These are phyloP conservation scores for Magallana ariakensis DNA, from an alignment of 1,140 invertebrate genomes.

Conservation along the genomic window DNA sequence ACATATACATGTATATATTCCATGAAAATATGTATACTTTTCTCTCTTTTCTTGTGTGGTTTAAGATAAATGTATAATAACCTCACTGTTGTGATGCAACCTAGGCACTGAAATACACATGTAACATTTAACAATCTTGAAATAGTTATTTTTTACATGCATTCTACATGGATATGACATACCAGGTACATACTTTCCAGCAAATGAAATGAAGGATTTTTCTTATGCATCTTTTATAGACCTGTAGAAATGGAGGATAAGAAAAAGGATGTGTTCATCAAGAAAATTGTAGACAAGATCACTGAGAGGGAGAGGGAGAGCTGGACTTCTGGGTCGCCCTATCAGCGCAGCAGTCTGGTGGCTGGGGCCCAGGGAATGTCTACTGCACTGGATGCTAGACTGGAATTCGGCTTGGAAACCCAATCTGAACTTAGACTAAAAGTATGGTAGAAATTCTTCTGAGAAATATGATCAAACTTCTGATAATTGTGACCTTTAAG, in stretches of 20 bases:
- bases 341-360: constrained; percentile 32
- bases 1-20: no score
- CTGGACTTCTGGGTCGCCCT: background rate
- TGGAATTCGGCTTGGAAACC: constrained; percentile 88
- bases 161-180: no score
- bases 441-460: constrained; percentile 78
- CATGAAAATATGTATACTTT: no score
- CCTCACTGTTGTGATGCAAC: background rate
- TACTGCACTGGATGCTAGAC: constrained; percentile 87
- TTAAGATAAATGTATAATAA: background rate
- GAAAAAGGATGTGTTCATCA: constrained; percentile 51
- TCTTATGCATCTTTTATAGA: background rate
- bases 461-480: no score
- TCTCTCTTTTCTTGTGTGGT: background rate
- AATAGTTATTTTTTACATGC: no score
- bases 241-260: constrained; percentile 53
- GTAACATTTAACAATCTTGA: no score
- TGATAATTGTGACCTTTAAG: background rate
- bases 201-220: background rate
- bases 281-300: constrained; percentile 56
- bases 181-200: no score
- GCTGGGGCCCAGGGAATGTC: constrained; percentile 80
- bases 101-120: background rate
- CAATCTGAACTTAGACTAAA: constrained; percentile 87
- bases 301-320: constrained; percentile 51